Conservation (phyloP, 2,113 vertebrate species). For the Sorex fumeus region DNA sequence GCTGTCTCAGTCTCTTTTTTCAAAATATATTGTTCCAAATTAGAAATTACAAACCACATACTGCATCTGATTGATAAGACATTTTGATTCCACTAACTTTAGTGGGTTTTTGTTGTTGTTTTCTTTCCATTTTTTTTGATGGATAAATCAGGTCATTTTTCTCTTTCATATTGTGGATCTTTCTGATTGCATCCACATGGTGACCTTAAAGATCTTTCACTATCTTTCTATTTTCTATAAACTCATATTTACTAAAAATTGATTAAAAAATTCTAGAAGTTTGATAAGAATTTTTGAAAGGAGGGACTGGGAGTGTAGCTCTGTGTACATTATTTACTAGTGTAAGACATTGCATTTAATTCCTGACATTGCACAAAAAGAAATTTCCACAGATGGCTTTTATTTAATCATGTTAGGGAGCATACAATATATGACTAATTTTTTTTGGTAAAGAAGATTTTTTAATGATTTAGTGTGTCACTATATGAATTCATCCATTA, state of each 20-base stretch:
- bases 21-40: conserved; percentile 1
- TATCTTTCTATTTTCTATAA: neutral
- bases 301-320: too few species aligned
- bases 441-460: neutral
- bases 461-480: neutral
- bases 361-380: too few species aligned
- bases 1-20: conserved; percentile 10
- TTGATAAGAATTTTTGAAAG: conserved; percentile 25
- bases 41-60: neutral
- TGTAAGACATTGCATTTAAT: too few species aligned
- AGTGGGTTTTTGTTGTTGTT: neutral
- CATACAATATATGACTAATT: neutral
- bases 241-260: neutral
- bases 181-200: neutral
- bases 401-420: neutral
- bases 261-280: neutral
- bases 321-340: too few species aligned
- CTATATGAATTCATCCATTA: neutral
- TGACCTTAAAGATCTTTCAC: neutral
- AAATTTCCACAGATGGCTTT: neutral
- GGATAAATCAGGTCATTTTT: neutral
- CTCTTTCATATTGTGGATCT: neutral
- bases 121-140: neutral
- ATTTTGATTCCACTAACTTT: neutral
- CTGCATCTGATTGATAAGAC: neutral